Evolutionary conservation across 2,797 vertebrate genomes (phyloP), one percentile per base, ranked within the genome.

Genomic region (Brachymystax lenok): DNA sequence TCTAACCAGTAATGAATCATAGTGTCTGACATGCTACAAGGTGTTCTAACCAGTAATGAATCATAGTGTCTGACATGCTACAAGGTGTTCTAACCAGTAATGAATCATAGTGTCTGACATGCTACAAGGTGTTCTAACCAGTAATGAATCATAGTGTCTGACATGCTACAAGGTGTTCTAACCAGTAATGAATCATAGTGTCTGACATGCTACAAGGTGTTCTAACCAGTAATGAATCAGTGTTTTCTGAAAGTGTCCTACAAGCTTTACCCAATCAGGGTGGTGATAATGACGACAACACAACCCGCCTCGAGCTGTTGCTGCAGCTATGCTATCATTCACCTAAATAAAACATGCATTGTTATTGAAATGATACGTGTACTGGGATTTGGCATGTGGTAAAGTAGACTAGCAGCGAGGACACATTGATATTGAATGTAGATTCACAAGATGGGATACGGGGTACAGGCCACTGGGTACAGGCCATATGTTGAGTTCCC

Each of bases 161-260:
- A 92, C 91, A 92, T 93, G 91, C 91, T 90, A 46, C 8, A 10
- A 12, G 40, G 40, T 46, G 40, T 46, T 46, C 8, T 46, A 40
- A 40, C 40, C 40, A 40, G 8, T 24, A 24, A 24, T 24, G 35
- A 35, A 35, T 1, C 35, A 7, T 7, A 7, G 7, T 7, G 1
- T 7, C 7, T 35, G 6, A 35, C 35, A 7, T 35, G 35, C 35
- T 35, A n/a, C 6, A 8, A 94, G 84, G 93, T 95, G 95, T 95
- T 95, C 19, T 94, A 95, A 95, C 94, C 94, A 95, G n/a, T n/a
- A n/a, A n/a, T n/a, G n/a, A n/a, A n/a, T n/a, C n/a, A 92, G 89
- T 94, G 93, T 94, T 94, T 92, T 28, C 86, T 81, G 88, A 90
- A 93, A 93, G 92, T 94, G 91, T 28, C 35, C 82, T 94, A 93